Evolutionary conservation across 1,140 invertebrate species (phyloP).

Genomic region (Capitella teleta): DNA sequence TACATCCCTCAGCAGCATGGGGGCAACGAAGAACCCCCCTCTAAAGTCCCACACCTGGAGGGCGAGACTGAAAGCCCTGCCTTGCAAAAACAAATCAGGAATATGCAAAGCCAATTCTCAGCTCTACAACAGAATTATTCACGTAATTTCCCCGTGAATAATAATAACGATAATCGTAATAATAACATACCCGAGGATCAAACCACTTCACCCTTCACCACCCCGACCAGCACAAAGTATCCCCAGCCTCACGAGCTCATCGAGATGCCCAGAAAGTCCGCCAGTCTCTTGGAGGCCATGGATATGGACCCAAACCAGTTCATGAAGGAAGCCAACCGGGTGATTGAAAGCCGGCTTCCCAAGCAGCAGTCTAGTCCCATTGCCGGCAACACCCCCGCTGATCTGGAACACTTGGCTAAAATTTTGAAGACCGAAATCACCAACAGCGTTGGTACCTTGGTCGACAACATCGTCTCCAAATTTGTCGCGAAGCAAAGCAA

Average conservation of each 20-base stretch:
- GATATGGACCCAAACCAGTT: constrained; percentile 15
- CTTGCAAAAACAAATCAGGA: constrained; percentile 69
- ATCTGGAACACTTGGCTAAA: constrained; percentile 75
- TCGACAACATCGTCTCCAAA: constrained; percentile 73
- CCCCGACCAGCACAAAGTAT: too few species aligned
- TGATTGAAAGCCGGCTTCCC: too few species aligned
- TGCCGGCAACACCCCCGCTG: constrained; percentile 42
- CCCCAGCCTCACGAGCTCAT: too few species aligned
- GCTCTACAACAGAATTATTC: constrained; percentile 62
- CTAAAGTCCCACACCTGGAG: constrained; percentile 48
- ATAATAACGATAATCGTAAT: too few species aligned
- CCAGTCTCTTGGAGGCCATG: not conserved
- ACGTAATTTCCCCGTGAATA: not conserved
- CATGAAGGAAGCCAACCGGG: constrained; percentile 15
- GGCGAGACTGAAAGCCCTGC: constrained; percentile 64
- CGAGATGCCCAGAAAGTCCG: too few species aligned
- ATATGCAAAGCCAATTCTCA: constrained; percentile 76
- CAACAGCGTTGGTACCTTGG: constrained; percentile 52
- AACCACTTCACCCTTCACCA: too few species aligned
- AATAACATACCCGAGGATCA: too few species aligned
- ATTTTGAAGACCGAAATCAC: constrained; percentile 80
- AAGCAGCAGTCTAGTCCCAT: constrained; percentile 53
- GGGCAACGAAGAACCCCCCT: constrained; percentile 21
- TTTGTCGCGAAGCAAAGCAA: constrained; percentile 53
- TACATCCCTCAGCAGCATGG: constrained; percentile 92